Percentiles rank a stretch among this genome's conserved stretches.
These are phyloP conservation scores for Stenopsyche tienmushanensis DNA, from an alignment of 1,140 invertebrate species.

Conservation along the genomic window DNA sequence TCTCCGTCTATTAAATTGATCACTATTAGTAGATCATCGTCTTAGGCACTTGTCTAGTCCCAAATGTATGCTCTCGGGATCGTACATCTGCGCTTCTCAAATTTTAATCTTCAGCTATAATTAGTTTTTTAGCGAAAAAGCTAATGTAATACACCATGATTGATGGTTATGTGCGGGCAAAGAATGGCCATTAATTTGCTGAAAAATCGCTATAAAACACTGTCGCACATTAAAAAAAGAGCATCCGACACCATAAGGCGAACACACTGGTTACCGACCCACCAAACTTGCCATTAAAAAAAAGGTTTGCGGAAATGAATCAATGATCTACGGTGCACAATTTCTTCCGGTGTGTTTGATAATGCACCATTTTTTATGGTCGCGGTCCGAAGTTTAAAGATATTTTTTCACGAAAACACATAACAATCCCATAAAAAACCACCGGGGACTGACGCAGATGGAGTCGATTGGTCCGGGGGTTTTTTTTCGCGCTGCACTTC, in stretches of 20 bases:
- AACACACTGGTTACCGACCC: no score
- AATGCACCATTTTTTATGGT: conserved; percentile 22
- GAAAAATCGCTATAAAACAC: conserved; percentile 5
- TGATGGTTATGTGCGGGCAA: background rate
- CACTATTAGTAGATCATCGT: no score
- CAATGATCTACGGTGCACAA: conserved; percentile 32
- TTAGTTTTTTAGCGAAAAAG: no score
- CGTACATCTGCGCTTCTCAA: no score
- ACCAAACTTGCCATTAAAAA: background rate
- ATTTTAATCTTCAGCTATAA: no score
- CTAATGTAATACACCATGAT: no score
- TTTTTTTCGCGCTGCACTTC: background rate
- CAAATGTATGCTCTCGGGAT: no score
- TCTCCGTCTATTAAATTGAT: no score
- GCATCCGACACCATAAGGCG: background rate
- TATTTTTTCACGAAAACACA: background rate
- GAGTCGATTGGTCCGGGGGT: conserved; percentile 6
- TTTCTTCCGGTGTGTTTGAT: conserved; percentile 30
- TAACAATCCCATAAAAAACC: conserved; percentile 1
- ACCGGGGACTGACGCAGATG: conserved; percentile 13
- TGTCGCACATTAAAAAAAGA: background rate
- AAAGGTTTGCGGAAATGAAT: conserved; percentile 28
- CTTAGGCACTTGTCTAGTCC: no score
- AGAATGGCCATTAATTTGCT: background rate
- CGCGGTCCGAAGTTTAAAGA: background rate